Conservation (phyloP, 2,888 invertebrate species). For the Deilephila elpenor region DNA sequence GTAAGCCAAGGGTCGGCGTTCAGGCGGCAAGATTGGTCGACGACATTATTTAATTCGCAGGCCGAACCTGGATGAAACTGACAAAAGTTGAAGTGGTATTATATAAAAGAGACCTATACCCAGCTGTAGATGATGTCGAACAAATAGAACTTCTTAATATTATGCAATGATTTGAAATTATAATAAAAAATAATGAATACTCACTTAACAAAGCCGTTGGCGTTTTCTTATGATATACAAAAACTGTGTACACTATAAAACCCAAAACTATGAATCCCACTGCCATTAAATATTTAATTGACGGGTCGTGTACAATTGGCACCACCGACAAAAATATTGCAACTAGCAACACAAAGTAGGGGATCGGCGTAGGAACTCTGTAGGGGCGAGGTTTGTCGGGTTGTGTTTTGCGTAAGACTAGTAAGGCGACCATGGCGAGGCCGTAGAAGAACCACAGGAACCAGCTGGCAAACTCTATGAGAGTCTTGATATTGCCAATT, state of each 20-base stretch:
- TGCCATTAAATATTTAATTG: slow-evolving; percentile 90
- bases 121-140: too few species aligned
- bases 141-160: background rate
- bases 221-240: slow-evolving; percentile 88
- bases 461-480: slow-evolving; percentile 95
- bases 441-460: slow-evolving; percentile 95
- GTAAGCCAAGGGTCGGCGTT: too few species aligned
- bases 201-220: slow-evolving; percentile 87
- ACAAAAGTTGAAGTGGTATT: too few species aligned
- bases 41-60: too few species aligned
- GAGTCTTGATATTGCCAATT: slow-evolving; percentile 88
- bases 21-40: too few species aligned
- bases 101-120: too few species aligned
- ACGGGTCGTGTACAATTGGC: slow-evolving; percentile 91
- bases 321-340: slow-evolving; percentile 89
- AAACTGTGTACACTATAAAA: slow-evolving; percentile 88
- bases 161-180: background rate
- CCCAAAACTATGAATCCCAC: slow-evolving; percentile 89
- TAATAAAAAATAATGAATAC: slow-evolving; percentile 48
- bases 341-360: slow-evolving; percentile 88
- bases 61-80: too few species aligned
- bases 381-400: slow-evolving; percentile 89
- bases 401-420: slow-evolving; percentile 89
- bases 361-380: slow-evolving; percentile 89
- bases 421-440: slow-evolving; percentile 90